These are phyloP conservation scores for Diplolepis rosae DNA, from an alignment of 2,888 invertebrate genomes.

Conservation along the genomic window DNA sequence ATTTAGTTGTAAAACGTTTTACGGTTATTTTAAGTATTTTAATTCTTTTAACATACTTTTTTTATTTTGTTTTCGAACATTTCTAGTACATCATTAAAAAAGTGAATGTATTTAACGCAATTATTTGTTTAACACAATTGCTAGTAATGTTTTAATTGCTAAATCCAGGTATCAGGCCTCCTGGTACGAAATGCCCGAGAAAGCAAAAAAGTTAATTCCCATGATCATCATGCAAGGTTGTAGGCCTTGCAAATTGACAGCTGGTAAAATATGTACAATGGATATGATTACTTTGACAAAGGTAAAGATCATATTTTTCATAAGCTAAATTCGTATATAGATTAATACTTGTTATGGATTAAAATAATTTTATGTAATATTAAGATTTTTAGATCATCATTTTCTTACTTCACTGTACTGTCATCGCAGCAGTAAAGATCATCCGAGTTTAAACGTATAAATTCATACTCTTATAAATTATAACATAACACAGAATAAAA, in stretches of 20 bases:
- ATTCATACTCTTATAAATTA: background rate
- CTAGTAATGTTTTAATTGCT: too few species aligned
- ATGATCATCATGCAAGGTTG: background rate
- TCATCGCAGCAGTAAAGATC: background rate
- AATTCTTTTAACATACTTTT: too few species aligned
- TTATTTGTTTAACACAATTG: background rate
- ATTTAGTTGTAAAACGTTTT: too few species aligned
- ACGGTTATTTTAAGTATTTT: background rate
- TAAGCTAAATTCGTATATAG: too few species aligned
- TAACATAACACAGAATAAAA: too few species aligned
- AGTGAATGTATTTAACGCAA: too few species aligned
- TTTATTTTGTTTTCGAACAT: too few species aligned
- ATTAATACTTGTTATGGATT: too few species aligned
- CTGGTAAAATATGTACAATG: background rate
- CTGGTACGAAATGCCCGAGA: background rate
- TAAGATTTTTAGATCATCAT: background rate
- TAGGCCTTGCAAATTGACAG: conserved; percentile 11
- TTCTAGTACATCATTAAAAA: too few species aligned
- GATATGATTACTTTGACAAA: background rate
- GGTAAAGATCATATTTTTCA: background rate
- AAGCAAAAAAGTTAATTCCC: background rate
- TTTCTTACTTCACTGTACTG: conserved; percentile 11
- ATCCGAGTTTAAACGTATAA: background rate
- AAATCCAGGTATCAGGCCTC: background rate
- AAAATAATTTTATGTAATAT: background rate